A percentile compares a stretch with the other conserved stretches of the same genome.
Evolutionary conservation across 1,140 invertebrate species (phyloP).

Genomic region (Periplaneta americana): DNA sequence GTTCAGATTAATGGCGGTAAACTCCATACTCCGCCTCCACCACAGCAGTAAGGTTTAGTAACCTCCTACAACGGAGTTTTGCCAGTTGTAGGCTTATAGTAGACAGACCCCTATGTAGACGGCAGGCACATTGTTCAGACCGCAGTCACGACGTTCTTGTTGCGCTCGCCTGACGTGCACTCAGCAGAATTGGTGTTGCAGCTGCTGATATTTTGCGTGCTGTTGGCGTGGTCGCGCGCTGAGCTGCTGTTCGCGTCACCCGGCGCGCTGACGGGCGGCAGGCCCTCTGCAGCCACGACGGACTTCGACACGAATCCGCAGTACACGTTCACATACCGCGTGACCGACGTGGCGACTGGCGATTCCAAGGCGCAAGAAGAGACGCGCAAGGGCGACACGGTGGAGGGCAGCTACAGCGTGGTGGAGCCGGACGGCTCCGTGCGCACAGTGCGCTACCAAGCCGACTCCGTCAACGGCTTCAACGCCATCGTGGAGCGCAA

Average conservation of each 20-base stretch:
- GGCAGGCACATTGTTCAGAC: no score
- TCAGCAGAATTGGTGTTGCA: no score
- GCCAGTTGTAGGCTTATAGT: no score
- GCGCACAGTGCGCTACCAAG: slow-evolving; percentile 49
- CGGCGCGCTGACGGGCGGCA: neutral
- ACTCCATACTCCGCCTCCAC: no score
- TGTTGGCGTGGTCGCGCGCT: neutral
- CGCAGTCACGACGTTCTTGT: no score
- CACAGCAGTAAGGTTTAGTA: no score
- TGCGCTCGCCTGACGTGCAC: no score
- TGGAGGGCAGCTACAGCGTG: slow-evolving; percentile 48
- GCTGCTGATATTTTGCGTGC: neutral
- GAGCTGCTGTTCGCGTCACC: slow-evolving; percentile 23
- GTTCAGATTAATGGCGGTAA: no score
- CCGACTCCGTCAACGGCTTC: slow-evolving; percentile 29
- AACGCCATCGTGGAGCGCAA: slow-evolving; percentile 17
- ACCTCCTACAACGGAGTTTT: no score
- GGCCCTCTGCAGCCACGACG: neutral
- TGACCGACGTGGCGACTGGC: slow-evolving; percentile 32
- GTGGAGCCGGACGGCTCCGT: slow-evolving; percentile 50
- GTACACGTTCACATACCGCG: slow-evolving; percentile 20
- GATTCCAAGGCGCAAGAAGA: slow-evolving; percentile 48
- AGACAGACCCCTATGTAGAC: no score
- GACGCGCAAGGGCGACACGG: slow-evolving; percentile 44
- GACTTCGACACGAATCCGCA: slow-evolving; percentile 18